A percentile compares a stretch with the other conserved stretches of the same genome.
Evolutionary conservation across 23 tunicate genomes (phyloP).

Genomic region (Botrylloides violaceus): DNA sequence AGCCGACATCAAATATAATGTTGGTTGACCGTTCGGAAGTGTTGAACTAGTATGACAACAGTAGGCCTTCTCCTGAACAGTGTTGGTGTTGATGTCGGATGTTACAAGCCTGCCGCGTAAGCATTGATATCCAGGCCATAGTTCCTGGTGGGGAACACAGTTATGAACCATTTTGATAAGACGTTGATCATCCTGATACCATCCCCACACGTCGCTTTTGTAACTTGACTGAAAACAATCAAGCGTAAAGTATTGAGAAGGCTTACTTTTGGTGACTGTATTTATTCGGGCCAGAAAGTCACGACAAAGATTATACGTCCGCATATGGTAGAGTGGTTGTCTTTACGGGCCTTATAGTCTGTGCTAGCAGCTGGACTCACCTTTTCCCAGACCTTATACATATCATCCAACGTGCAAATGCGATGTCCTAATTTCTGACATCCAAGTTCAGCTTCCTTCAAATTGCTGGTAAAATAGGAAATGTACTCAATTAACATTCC

Average conservation of each 20-base stretch:
- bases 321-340: too few relatives aligned
- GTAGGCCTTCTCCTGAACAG: conserved; percentile 58
- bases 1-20: not conserved
- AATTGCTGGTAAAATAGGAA: conserved; percentile 23
- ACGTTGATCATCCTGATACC: conserved; percentile 37
- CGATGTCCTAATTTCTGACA: conserved; percentile 34
- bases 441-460: conserved; percentile 32
- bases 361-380: too few relatives aligned
- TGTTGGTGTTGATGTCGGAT: conserved; percentile 13
- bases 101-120: conserved; percentile 32
- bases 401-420: conserved; percentile 59
- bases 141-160: conserved; percentile 40
- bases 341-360: too few relatives aligned
- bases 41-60: conserved; percentile 55
- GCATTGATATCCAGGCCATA: conserved; percentile 83
- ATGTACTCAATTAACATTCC: too few relatives aligned
- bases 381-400: conserved; percentile 59
- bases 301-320: too few relatives aligned
- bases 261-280: too few relatives aligned
- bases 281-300: too few relatives aligned
- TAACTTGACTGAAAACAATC: conserved; percentile 52
- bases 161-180: conserved; percentile 56
- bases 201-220: conserved; percentile 74
- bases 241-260: too few relatives aligned
- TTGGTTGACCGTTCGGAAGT: not conserved